Percentiles rank a stretch among this genome's conserved stretches.
Evolutionary conservation across 2,797 vertebrate genomes (phyloP).

Genomic region (Acanthurus lineatus): DNA sequence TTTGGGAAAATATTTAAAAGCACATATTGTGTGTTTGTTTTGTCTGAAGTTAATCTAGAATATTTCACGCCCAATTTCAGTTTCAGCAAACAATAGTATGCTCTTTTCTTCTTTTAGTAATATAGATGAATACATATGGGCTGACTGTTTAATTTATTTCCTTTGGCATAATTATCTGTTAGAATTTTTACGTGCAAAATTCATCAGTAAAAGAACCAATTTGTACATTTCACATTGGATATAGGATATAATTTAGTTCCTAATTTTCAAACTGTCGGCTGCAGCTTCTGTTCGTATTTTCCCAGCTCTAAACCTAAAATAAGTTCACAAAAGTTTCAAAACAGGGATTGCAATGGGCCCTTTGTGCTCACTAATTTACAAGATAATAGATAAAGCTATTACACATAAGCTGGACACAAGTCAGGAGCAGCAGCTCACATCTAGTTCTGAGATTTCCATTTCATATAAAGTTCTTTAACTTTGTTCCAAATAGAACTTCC

Average conservation of each 20-base stretch:
- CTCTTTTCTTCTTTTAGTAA: constrained; percentile 7
- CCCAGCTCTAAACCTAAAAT: constrained; percentile 12
- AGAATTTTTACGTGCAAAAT: not conserved
- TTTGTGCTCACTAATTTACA: constrained; percentile 31
- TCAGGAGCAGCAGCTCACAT: constrained; percentile 6
- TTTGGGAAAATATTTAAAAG: constrained; percentile 66
- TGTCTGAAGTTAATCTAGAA: constrained; percentile 35
- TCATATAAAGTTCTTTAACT: constrained; percentile 35
- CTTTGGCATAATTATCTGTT: constrained; percentile 6
- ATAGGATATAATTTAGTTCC: not conserved
- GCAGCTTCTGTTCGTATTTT: not conserved
- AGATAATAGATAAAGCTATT: constrained; percentile 29
- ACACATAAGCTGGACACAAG: constrained; percentile 14
- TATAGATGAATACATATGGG: constrained; percentile 17
- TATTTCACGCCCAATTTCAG: constrained; percentile 36
- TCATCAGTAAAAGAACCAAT: not conserved
- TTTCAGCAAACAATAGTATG: constrained; percentile 18
- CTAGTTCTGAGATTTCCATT: constrained; percentile 32
- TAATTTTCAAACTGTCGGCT: constrained; percentile 9
- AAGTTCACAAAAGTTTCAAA: constrained; percentile 18
- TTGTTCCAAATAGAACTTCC: constrained; percentile 42
- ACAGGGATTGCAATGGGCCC: not conserved
- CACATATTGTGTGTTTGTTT: constrained; percentile 55
- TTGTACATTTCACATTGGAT: not conserved
- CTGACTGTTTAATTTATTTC: constrained; percentile 1